A percentile compares a stretch with the other conserved stretches of the same genome.
phyloP scores from a whole-genome alignment of 37 sponge, comb jelly and placozoan species.

The Aplysina aerophoba region DNA sequence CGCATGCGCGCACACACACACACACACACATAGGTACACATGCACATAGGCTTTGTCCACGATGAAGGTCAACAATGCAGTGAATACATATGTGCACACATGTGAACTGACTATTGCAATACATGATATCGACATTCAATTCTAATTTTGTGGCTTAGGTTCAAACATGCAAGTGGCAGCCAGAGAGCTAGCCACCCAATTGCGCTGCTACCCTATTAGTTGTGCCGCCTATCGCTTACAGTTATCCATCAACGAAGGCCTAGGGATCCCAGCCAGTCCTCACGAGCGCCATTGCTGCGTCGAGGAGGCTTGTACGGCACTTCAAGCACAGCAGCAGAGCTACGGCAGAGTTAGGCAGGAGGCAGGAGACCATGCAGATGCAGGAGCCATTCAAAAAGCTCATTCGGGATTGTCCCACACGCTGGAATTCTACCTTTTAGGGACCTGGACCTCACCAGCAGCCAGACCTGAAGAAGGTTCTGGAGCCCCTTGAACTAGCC shows the following conservation, averaged over 20 bases:
- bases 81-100: no score
- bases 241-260: conserved; percentile 28
- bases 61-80: no score
- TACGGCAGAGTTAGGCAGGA: conserved; percentile 1
- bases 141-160: no score
- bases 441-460: conserved; percentile 23
- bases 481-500: conserved; percentile 36
- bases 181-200: no score
- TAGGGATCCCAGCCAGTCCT: not conserved
- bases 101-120: no score
- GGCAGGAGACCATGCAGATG: conserved; percentile 39
- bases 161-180: no score
- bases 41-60: no score
- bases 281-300: conserved; percentile 17
- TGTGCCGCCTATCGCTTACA: conserved; percentile 33
- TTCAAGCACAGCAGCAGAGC: conserved; percentile 40
- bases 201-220: not conserved
- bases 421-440: not conserved
- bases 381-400: conserved; percentile 7
- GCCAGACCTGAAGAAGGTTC: not conserved
- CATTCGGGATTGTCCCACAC: conserved; percentile 20
- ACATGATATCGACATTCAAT: no score
- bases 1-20: no score
- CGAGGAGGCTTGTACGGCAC: conserved; percentile 36
- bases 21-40: no score